These are phyloP conservation scores for Gryllus longicercus DNA, from an alignment of 2,888 invertebrate genomes.

Conservation along the genomic window DNA sequence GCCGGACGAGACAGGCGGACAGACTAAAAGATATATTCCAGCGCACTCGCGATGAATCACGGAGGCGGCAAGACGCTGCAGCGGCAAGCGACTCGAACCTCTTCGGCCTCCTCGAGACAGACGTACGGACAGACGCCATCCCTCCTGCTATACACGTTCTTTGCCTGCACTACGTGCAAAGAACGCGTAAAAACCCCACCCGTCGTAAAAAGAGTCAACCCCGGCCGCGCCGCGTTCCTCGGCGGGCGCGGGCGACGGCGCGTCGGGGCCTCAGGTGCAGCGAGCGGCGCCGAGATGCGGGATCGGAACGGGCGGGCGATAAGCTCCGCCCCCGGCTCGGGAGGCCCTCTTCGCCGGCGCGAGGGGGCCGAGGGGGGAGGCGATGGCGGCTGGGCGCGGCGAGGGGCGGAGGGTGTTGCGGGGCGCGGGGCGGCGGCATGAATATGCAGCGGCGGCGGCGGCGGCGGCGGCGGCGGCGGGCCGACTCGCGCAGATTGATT, in stretches of 20 bases:
- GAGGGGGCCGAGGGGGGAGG: background rate
- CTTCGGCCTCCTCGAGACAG: background rate
- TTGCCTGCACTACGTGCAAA: background rate
- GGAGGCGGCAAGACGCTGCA: too few relatives aligned
- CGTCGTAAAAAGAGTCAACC: background rate
- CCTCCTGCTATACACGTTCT: background rate
- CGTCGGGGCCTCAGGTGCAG: conserved; percentile 6
- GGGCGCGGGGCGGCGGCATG: background rate
- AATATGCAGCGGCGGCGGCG: conserved; percentile 10
- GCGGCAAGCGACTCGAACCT: too few relatives aligned
- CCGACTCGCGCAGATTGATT: conserved; percentile 17
- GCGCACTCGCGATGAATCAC: too few relatives aligned
- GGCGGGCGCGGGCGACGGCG: background rate
- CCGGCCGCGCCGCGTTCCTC: background rate
- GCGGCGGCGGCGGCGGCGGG: too few relatives aligned
- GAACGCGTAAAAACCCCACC: background rate
- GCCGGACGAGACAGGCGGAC: too few relatives aligned
- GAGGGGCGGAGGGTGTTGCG: background rate
- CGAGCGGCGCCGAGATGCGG: background rate
- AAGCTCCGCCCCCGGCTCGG: background rate
- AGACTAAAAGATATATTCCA: too few relatives aligned
- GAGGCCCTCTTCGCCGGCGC: background rate
- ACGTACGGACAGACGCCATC: background rate
- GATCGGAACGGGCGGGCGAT: background rate
- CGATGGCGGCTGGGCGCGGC: background rate